These are phyloP conservation scores for Aurelia aurita complex sp. Pacific DNA, from an alignment of 30 jellyfish, hydroid and myxozoan species.

Conservation along the genomic window DNA sequence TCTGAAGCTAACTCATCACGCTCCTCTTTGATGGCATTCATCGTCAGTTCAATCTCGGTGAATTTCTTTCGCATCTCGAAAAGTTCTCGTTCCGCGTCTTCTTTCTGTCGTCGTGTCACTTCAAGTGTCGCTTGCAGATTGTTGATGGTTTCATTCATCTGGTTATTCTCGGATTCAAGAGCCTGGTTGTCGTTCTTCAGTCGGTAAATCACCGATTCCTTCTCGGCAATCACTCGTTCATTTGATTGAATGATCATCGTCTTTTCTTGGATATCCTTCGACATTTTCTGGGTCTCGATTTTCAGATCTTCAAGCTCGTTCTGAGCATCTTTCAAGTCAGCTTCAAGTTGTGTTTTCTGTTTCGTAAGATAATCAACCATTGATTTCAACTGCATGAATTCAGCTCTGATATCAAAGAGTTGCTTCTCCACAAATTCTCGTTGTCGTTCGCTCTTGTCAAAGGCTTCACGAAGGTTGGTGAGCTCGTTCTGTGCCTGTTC, in stretches of 20 bases:
- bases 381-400: slow-evolving; percentile 61
- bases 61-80: slow-evolving; percentile 81
- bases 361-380: slow-evolving; percentile 71
- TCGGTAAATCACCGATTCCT: slow-evolving; percentile 61
- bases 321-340: slow-evolving; percentile 57
- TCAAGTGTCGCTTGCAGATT: slow-evolving; percentile 83
- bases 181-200: slow-evolving; percentile 70
- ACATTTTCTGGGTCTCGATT: slow-evolving; percentile 63
- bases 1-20: slow-evolving; percentile 80
- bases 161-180: slow-evolving; percentile 84
- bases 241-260: slow-evolving; percentile 71
- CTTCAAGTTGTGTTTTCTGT: slow-evolving; percentile 79
- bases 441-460: slow-evolving; percentile 80
- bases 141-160: slow-evolving; percentile 64
- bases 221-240: slow-evolving; percentile 56
- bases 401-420: slow-evolving; percentile 66
- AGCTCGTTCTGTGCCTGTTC: slow-evolving; percentile 72
- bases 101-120: slow-evolving; percentile 86
- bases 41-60: slow-evolving; percentile 80
- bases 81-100: slow-evolving; percentile 87
- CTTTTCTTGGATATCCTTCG: slow-evolving; percentile 74
- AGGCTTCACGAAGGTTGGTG: slow-evolving; percentile 43
- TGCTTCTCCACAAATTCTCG: slow-evolving; percentile 58
- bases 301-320: slow-evolving; percentile 50
- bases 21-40: slow-evolving; percentile 80